phyloP scores from a whole-genome alignment of 2,113 vertebrate species.

The Psophia crepitans region DNA sequence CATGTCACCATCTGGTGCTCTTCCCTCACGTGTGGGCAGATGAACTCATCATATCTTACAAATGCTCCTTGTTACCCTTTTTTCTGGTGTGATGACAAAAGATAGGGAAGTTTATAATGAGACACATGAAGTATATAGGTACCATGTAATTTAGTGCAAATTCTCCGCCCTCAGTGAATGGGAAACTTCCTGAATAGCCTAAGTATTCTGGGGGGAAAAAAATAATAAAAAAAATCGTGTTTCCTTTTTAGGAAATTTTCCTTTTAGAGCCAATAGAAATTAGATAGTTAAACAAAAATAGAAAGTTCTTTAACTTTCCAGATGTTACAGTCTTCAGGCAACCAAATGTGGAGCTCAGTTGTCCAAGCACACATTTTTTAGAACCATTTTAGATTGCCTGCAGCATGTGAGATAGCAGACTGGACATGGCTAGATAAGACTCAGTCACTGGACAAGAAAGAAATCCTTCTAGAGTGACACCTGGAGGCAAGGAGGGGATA shows the following conservation, averaged over 20 bases:
- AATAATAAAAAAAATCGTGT: background rate
- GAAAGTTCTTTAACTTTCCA: background rate
- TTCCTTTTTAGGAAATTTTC: background rate
- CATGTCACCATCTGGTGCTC: background rate
- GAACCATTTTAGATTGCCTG: background rate
- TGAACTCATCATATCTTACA: background rate
- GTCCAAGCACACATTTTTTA: background rate
- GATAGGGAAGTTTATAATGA: background rate
- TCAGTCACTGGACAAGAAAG: background rate
- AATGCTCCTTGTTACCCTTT: background rate
- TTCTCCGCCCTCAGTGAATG: background rate
- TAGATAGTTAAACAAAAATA: background rate
- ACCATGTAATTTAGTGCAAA: background rate
- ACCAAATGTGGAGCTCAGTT: background rate
- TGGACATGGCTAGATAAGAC: background rate
- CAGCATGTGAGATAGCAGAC: background rate
- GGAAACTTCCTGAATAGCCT: background rate
- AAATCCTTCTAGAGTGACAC: background rate
- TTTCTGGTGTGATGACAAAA: background rate
- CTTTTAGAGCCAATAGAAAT: background rate
- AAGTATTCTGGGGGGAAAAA: background rate
- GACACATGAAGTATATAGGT: background rate
- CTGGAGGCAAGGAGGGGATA: accelerated
- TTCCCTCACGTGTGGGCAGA: background rate
- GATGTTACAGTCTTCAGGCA: background rate